These are phyloP conservation scores for Limnothrissa miodon DNA, from an alignment of 2,113 vertebrate genomes.

Conservation along the genomic window DNA sequence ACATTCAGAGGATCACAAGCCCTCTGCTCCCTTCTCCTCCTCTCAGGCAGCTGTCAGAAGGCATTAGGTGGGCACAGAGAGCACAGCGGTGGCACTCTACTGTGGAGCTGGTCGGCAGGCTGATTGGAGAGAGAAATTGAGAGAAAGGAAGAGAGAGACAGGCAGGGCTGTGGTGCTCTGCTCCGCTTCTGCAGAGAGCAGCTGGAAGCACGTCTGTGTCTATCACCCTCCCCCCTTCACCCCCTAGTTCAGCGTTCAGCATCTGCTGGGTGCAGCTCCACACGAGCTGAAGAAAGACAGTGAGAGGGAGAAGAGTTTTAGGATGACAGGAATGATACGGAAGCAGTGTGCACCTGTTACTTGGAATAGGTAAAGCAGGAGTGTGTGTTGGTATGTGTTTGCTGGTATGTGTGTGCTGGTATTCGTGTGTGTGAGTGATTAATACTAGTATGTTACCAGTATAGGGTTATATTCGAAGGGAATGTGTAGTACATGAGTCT, in stretches of 20 bases:
- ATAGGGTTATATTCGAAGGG: neutral
- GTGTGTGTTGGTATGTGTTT: neutral
- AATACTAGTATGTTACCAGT: neutral
- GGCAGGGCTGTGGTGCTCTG: neutral
- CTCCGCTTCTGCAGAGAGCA: slow-evolving; percentile 40
- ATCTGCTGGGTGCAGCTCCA: neutral
- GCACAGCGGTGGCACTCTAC: slow-evolving; percentile 41
- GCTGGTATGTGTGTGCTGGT: no score
- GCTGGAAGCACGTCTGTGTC: slow-evolving; percentile 35
- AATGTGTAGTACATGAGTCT: neutral
- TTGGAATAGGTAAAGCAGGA: neutral
- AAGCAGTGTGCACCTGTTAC: neutral
- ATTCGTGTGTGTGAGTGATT: neutral
- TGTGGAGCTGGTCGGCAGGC: neutral
- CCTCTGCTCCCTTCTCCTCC: neutral
- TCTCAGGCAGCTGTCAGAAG: slow-evolving; percentile 31
- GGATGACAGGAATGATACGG: neutral
- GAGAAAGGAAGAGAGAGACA: neutral
- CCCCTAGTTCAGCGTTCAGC: neutral
- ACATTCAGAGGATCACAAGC: neutral
- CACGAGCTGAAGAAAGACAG: neutral
- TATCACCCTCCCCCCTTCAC: neutral
- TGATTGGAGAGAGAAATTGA: neutral
- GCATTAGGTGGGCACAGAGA: slow-evolving; percentile 18
- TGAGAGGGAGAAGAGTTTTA: neutral